Evolutionary conservation across 2,113 vertebrate species (phyloP).

Genomic region (Alexandromys fortis): DNA sequence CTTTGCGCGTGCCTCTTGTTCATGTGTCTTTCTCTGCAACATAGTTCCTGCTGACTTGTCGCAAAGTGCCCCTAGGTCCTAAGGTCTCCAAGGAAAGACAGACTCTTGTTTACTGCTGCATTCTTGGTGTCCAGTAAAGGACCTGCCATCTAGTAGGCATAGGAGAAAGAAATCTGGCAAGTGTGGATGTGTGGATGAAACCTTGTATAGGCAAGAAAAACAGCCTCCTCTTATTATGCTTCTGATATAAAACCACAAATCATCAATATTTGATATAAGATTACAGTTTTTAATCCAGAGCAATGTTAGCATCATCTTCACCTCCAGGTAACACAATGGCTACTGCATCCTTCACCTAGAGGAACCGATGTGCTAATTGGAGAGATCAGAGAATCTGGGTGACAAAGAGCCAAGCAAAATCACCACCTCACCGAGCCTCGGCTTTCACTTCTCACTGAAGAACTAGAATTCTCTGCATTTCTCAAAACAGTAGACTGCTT

Average conservation of each 20-base stretch:
- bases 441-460: conserved; percentile 49
- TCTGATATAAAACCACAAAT: conserved; percentile 13
- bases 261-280: neutral
- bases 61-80: neutral
- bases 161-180: neutral
- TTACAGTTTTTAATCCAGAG: neutral
- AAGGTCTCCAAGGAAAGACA: neutral
- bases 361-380: neutral
- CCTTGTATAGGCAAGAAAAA: neutral
- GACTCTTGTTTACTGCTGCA: neutral
- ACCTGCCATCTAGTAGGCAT: neutral
- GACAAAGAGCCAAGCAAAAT: neutral
- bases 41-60: neutral
- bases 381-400: neutral
- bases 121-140: neutral
- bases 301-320: neutral
- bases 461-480: neutral
- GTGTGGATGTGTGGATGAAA: neutral
- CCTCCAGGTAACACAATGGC: neutral
- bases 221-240: neutral
- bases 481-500: conserved; percentile 58
- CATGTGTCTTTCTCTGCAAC: neutral
- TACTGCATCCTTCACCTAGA: neutral
- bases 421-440: conserved; percentile 60
- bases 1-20: neutral